Evolutionary conservation across 2,888 invertebrate species (phyloP).

Genomic region (Ryuthela nishihirai): DNA sequence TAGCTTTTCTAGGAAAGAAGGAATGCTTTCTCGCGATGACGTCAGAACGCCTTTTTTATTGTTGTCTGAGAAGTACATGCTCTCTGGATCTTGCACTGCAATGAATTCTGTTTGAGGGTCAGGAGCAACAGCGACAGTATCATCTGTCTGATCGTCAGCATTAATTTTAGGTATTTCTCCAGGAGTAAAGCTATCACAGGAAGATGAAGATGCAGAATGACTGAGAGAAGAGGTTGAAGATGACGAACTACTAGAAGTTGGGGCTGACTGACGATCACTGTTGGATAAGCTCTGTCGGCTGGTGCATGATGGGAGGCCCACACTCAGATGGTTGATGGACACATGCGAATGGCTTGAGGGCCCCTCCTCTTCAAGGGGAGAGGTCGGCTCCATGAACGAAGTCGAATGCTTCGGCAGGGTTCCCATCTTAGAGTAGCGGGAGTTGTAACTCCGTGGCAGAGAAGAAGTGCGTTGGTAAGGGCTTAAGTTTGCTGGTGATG

Average conservation of each 20-base stretch:
- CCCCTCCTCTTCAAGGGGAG: no score
- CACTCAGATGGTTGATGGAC: constrained; percentile 13
- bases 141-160: constrained; percentile 59
- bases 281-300: constrained; percentile 22
- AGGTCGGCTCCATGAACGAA: no score
- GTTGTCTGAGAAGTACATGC: not conserved
- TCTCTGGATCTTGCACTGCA: not conserved
- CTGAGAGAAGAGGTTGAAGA: constrained; percentile 69
- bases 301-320: constrained; percentile 5
- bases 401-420: no score
- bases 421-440: no score
- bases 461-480: not conserved
- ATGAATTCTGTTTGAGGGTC: not conserved
- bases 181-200: constrained; percentile 70
- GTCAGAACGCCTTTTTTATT: not conserved
- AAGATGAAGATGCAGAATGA: constrained; percentile 75
- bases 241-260: not conserved
- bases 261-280: not conserved
- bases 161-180: constrained; percentile 61
- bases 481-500: not conserved
- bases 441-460: no score
- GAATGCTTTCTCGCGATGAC: not conserved
- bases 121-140: not conserved
- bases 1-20: no score
- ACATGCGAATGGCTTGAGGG: constrained; percentile 24